These are phyloP conservation scores for Ficedula albicollis DNA, from an alignment of 2,797 vertebrate species.

Conservation along the genomic window DNA sequence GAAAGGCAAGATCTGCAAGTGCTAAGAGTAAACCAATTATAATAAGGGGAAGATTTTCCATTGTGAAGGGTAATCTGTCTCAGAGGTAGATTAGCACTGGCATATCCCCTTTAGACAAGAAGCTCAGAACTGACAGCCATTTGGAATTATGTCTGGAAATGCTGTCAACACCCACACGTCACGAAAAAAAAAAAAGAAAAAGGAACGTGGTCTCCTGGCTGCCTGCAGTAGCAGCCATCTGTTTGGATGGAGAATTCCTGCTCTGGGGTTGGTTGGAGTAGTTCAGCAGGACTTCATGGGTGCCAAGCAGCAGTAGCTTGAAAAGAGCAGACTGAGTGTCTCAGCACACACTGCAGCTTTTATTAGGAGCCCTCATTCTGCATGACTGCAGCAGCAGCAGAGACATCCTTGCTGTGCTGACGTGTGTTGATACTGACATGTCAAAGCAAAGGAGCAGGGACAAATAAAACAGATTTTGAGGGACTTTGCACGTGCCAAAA, in stretches of 20 bases:
- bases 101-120: constrained; percentile 27
- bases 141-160: constrained; percentile 68
- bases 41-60: background rate
- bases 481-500: background rate
- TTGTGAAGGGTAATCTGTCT: constrained; percentile 33
- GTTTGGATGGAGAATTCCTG: constrained; percentile 66
- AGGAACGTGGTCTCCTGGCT: constrained; percentile 51
- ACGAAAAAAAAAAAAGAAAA: background rate
- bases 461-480: background rate
- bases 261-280: constrained; percentile 65
- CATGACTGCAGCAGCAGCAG: background rate
- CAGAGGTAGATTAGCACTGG: constrained; percentile 40
- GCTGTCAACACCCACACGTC: constrained; percentile 63
- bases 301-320: constrained; percentile 63
- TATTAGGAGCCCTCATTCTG: background rate
- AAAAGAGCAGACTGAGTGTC: constrained; percentile 55
- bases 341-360: background rate
- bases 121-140: constrained; percentile 60
- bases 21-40: background rate
- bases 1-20: background rate
- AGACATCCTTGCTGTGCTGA: background rate
- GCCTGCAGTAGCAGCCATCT: constrained; percentile 70
- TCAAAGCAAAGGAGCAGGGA: background rate
- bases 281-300: constrained; percentile 45
- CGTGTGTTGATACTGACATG: background rate